phyloP scores from a whole-genome alignment of 2,888 invertebrate genomes.

The Himalopsyche tibetana region DNA sequence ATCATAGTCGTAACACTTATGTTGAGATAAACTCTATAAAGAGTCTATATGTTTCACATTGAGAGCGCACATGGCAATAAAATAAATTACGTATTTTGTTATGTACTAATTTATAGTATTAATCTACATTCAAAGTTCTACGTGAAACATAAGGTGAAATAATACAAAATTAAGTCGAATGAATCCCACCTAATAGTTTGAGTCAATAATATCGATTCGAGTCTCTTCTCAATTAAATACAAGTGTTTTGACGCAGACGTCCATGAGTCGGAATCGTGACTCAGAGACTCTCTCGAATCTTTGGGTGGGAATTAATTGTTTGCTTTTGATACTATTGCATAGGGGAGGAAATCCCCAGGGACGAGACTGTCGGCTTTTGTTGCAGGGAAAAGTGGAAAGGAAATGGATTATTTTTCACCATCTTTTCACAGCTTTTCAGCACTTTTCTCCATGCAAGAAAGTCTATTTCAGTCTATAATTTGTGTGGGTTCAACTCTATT shows the following conservation, averaged over 20 bases:
- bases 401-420: conserved; percentile 31
- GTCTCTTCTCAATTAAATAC: conserved; percentile 28
- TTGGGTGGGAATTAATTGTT: conserved; percentile 36
- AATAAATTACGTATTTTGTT: too few relatives aligned
- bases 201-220: conserved; percentile 28
- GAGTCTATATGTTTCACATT: too few relatives aligned
- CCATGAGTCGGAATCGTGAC: conserved; percentile 35
- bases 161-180: background rate
- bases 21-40: too few relatives aligned
- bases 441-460: conserved; percentile 10
- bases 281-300: conserved; percentile 36
- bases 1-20: too few relatives aligned
- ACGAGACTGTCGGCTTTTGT: conserved; percentile 37
- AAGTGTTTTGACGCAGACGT: conserved; percentile 37
- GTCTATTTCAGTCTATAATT: too few relatives aligned
- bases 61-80: too few relatives aligned
- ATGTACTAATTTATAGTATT: too few relatives aligned
- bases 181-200: background rate
- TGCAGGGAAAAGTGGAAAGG: conserved; percentile 20
- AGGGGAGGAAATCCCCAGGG: conserved; percentile 24
- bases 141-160: too few relatives aligned
- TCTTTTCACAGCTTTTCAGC: conserved; percentile 31
- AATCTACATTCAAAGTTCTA: too few relatives aligned
- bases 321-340: conserved; percentile 42
- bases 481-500: too few relatives aligned